These are phyloP conservation scores for Epinephelus lanceolatus DNA, from an alignment of 2,113 vertebrate genomes.

Conservation along the genomic window DNA sequence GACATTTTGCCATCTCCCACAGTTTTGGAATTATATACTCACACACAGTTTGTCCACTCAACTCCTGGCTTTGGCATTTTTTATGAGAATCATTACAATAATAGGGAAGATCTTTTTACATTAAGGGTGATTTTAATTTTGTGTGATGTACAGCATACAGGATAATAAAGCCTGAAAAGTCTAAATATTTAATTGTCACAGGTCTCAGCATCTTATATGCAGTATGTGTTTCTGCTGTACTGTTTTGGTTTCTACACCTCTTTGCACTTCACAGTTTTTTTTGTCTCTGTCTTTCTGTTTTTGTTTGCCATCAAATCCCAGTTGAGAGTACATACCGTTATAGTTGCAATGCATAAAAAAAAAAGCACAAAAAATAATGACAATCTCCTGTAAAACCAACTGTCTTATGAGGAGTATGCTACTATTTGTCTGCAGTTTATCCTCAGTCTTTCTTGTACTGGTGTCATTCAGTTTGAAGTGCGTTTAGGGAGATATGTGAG, in stretches of 20 bases:
- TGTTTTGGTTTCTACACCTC: constrained; percentile 2
- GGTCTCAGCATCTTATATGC: constrained; percentile 3
- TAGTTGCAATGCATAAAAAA: constrained; percentile 11
- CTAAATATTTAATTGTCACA: background rate
- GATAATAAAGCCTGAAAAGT: background rate
- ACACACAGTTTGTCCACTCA: background rate
- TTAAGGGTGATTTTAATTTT: background rate
- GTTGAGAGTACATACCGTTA: background rate
- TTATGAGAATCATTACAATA: background rate
- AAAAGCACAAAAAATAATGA: background rate
- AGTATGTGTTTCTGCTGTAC: constrained; percentile 2
- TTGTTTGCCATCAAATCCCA: constrained; percentile 1
- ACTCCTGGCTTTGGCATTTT: background rate
- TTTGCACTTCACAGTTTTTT: constrained; percentile 10
- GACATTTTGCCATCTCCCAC: background rate
- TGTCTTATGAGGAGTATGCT: background rate
- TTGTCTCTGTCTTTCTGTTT: background rate
- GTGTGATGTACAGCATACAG: background rate
- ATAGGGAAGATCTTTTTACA: background rate
- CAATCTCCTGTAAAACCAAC: background rate
- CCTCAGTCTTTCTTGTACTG: background rate
- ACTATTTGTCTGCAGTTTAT: background rate
- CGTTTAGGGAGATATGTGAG: background rate
- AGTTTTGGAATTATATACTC: background rate
- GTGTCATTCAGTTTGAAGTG: background rate